Percentiles rank a stretch among this genome's conserved stretches.
Conservation (phyloP, 1,140 invertebrate species). For the Cardiocondyla obscurior region DNA sequence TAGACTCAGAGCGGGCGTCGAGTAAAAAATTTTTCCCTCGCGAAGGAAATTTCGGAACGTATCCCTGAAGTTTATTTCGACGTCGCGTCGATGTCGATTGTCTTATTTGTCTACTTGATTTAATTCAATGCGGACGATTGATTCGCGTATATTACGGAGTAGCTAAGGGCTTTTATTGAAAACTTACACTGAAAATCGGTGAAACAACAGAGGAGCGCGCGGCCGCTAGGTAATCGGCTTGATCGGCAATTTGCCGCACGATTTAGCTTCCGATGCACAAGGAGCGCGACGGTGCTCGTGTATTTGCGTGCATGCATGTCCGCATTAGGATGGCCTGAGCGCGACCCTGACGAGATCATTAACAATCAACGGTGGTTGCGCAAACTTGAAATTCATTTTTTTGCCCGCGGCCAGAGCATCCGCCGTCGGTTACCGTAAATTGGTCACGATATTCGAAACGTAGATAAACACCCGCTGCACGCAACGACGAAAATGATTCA, state of each 20-base stretch:
- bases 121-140: no score
- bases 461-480: background rate
- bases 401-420: constrained; percentile 19
- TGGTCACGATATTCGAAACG: constrained; percentile 42
- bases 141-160: no score
- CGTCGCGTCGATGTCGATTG: no score
- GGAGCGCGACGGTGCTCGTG: background rate
- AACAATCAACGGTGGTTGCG: constrained; percentile 24
- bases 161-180: no score
- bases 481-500: constrained; percentile 18
- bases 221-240: no score
- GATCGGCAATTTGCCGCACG: background rate
- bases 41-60: no score
- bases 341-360: constrained; percentile 28
- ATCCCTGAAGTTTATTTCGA: no score
- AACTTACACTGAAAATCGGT: no score
- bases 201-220: no score
- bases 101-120: no score
- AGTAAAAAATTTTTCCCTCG: no score
- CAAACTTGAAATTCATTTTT: constrained; percentile 45
- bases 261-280: background rate
- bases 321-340: constrained; percentile 1
- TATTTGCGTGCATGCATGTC: constrained; percentile 34
- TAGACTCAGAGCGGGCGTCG: no score
- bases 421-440: constrained; percentile 23